Evolutionary conservation across 2,797 vertebrate species (phyloP), one percentile per base, ranked within the genome.

Genomic region (Oreonectes daqikongensis): DNA sequence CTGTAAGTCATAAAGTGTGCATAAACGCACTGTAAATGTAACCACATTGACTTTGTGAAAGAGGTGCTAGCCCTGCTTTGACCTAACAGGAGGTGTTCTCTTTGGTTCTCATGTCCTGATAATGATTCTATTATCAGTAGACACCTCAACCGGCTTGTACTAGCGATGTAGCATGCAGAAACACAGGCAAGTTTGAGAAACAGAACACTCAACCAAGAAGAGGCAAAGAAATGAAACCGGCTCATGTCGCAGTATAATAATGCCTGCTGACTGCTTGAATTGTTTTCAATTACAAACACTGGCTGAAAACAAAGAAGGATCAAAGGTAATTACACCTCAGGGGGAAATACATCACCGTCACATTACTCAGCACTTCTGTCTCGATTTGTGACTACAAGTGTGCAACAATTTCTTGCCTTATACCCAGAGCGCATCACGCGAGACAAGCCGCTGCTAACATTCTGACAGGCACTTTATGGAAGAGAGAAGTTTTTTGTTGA

Each of bases 261-360:
- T 77, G 78, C 24, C 44, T 65, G 74, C 73, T 77, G 74, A 82
- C 74, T 82, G 78, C 75, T 69, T 67, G 57, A 79, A 77, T 74
- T 74, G 74, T 70, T 80, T 83, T 77, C 78, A 80, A 80, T 80
- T 83, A 83, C 63, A 71, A 55, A 69, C 61, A 35, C 48, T 32
- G 38, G 9, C 65, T 44, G 24, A 70, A 65, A 80, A 80, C 69
- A 77, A 80, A 65, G 69, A 28, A 69, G 74, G 61, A 75, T 75
- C 59, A 77, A 60, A 78, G 74, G 69, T 80, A 82, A 79, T 82
- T 72, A 77, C 64, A 74, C 78, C 69, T 72, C 73, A 10, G 6
- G 59, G 59, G 57, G 65, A 59, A 77, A 82, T 69, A 67, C 63
- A 77, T 82, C 74, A 77, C 30, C 15, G 57, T 69, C 73, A 69